Percentiles rank a stretch among this genome's conserved stretches.
phyloP scores from a whole-genome alignment of 2,888 invertebrate genomes.

The Bembecia ichneumoniformis region DNA sequence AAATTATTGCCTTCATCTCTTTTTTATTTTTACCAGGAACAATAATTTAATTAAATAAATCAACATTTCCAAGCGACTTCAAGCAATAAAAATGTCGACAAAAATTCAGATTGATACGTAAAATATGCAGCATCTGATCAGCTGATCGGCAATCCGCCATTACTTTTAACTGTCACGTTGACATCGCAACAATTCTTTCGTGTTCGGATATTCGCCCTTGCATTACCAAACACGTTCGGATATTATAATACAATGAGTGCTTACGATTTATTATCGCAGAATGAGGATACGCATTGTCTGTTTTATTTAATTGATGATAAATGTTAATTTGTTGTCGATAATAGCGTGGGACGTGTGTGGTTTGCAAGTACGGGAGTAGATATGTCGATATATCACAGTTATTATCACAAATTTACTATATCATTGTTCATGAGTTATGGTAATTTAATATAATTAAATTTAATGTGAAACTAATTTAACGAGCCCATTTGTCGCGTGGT shows the following conservation, averaged over 20 bases:
- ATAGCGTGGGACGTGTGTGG: neutral
- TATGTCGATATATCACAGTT: no score
- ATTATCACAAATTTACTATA: no score
- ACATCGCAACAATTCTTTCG: neutral
- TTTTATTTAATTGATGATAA: neutral
- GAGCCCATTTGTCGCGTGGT: no score
- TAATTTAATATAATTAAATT: no score
- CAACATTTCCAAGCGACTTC: neutral
- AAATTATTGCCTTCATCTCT: neutral
- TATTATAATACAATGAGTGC: neutral
- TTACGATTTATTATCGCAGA: neutral
- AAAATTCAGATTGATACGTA: neutral
- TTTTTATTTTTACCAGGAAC: neutral
- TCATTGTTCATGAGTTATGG: no score
- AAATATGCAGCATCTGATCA: neutral
- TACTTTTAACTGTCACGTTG: neutral
- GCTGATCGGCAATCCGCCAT: neutral
- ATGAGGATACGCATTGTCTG: neutral
- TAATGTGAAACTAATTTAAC: no score
- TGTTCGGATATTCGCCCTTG: constrained; percentile 13
- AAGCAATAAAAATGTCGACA: neutral
- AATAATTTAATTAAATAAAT: neutral
- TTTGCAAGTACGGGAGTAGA: no score
- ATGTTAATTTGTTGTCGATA: neutral
- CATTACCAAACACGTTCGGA: constrained; percentile 7